Percentiles rank a stretch among this genome's conserved stretches.
Conservation (phyloP, 2,113 vertebrate genomes). For the Copsychus sechellarum region DNA sequence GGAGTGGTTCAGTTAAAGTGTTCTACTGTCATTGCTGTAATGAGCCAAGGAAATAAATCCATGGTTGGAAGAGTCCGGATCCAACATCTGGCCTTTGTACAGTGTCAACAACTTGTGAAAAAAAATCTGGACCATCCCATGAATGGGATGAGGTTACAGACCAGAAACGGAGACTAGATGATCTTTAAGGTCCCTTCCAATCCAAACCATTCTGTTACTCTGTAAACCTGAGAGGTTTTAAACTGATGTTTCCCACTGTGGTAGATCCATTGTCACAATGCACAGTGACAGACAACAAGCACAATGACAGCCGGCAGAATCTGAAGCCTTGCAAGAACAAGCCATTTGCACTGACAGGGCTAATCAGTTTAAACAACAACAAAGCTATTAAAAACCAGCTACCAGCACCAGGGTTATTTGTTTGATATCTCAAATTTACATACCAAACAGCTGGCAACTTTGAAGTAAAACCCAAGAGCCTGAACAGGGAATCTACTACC, state of each 20-base stretch:
- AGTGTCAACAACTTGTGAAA: neutral
- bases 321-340: neutral
- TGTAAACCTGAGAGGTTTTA: neutral
- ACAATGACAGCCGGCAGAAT: accelerated
- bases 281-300: neutral
- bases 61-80: neutral
- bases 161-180: neutral
- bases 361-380: neutral
- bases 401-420: neutral
- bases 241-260: neutral
- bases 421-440: neutral
- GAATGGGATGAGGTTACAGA: neutral
- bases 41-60: neutral
- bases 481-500: neutral
- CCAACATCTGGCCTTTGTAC: neutral
- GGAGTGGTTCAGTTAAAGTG: neutral
- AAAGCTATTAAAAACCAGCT: neutral
- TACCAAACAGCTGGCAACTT: neutral
- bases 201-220: neutral
- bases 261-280: neutral
- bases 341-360: neutral
- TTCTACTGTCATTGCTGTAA: neutral
- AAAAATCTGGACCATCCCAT: neutral
- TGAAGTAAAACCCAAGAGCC: neutral
- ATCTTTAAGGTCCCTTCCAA: neutral